Percentiles rank a stretch among this genome's conserved stretches.
phyloP scores from a whole-genome alignment of 1,140 invertebrate genomes.

The Vanessa atalanta region DNA sequence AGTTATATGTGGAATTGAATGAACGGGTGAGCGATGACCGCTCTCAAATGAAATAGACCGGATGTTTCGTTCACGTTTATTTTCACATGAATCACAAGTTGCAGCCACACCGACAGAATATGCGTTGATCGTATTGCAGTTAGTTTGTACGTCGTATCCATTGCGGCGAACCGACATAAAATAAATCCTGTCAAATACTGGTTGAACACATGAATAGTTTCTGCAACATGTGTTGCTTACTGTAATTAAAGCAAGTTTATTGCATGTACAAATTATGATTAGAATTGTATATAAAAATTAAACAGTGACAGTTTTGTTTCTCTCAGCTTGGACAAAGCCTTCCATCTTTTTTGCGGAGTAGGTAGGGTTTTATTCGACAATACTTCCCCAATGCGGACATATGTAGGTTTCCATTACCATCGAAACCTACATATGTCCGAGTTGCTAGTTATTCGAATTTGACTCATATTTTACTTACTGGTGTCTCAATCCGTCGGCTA shows the following conservation, averaged over 20 bases:
- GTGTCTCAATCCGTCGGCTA: no score
- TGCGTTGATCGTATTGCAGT: slow-evolving; percentile 35
- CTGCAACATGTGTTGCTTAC: background rate
- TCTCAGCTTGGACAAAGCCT: no score
- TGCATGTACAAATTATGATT: background rate
- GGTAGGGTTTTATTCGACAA: no score
- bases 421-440: no score
- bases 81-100: slow-evolving; percentile 36
- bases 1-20: slow-evolving; percentile 29
- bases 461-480: no score
- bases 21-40: slow-evolving; percentile 27
- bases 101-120: slow-evolving; percentile 26
- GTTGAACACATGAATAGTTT: slow-evolving; percentile 19
- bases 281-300: no score
- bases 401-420: no score
- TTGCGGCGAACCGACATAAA: slow-evolving; percentile 22
- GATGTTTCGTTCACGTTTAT: slow-evolving; percentile 34
- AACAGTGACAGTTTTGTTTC: no score
- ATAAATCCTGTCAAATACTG: slow-evolving; percentile 27
- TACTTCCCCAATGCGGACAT: no score
- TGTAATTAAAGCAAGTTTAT: background rate
- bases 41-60: slow-evolving; percentile 36
- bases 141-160: slow-evolving; percentile 22
- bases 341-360: no score
- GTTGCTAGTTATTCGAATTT: no score